A percentile compares a stretch with the other conserved stretches of the same genome.
phyloP scores from a whole-genome alignment of 2,113 vertebrate genomes.

The Dunckerocampus dactyliophorus region DNA sequence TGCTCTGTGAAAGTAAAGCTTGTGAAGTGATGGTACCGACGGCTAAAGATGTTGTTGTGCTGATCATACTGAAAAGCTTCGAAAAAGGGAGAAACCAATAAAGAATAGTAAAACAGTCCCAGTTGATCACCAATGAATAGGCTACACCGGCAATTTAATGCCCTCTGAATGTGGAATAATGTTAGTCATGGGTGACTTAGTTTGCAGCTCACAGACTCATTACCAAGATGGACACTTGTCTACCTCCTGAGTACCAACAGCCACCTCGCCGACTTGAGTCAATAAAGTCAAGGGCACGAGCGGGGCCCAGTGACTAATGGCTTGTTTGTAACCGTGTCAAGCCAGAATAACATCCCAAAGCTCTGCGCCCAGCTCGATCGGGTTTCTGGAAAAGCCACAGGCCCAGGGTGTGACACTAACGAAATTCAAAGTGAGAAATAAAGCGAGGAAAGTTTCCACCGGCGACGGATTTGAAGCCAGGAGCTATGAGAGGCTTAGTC shows the following conservation, averaged over 20 bases:
- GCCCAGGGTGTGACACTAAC: slow-evolving; percentile 30
- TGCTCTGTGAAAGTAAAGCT: not conserved
- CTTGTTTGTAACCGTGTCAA: slow-evolving; percentile 40
- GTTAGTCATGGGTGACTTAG: slow-evolving; percentile 48
- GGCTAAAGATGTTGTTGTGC: not conserved
- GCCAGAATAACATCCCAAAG: slow-evolving; percentile 30
- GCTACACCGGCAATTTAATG: slow-evolving; percentile 33
- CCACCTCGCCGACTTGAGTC: slow-evolving; percentile 54
- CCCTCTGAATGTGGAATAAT: slow-evolving; percentile 39
- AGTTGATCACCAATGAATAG: not conserved
- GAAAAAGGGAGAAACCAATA: not conserved
- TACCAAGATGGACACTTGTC: slow-evolving; percentile 47
- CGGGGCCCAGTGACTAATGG: slow-evolving; percentile 55
- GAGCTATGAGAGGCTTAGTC: slow-evolving; percentile 16
- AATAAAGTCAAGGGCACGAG: slow-evolving; percentile 64
- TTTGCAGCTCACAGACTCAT: slow-evolving; percentile 51
- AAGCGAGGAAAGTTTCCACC: slow-evolving; percentile 13
- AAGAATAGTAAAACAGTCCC: slow-evolving; percentile 10
- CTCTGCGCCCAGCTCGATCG: slow-evolving; percentile 36
- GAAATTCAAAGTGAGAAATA: slow-evolving; percentile 6
- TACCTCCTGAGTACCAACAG: slow-evolving; percentile 53
- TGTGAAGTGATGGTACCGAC: not conserved
- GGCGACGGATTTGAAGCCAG: slow-evolving; percentile 6
- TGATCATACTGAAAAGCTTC: slow-evolving; percentile 11
- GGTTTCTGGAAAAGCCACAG: slow-evolving; percentile 29